These are phyloP conservation scores for Atrina japonica DNA, from an alignment of 2,888 invertebrate species.

Conservation along the genomic window DNA sequence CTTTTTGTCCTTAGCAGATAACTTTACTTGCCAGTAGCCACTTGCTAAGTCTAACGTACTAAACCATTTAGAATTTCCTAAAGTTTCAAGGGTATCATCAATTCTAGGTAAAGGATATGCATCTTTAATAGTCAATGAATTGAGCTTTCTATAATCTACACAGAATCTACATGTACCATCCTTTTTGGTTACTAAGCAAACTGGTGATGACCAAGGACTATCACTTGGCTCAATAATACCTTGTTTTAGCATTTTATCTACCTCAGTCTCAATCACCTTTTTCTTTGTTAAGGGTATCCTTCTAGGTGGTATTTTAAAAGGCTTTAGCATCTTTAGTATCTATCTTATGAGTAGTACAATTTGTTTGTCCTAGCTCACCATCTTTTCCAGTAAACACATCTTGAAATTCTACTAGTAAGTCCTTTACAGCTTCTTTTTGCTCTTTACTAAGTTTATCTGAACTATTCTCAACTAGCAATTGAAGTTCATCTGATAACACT, in stretches of 20 bases:
- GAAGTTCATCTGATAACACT: background rate
- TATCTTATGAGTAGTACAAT: slow-evolving; percentile 30
- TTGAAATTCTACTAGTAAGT: slow-evolving; percentile 17
- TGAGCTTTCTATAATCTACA: slow-evolving; percentile 2
- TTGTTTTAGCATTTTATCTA: slow-evolving; percentile 29
- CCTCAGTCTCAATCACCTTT: slow-evolving; percentile 16
- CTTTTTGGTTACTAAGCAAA: slow-evolving; percentile 26
- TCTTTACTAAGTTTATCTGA: too few species aligned
- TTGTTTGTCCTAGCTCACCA: slow-evolving; percentile 33
- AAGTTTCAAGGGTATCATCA: slow-evolving; percentile 25
- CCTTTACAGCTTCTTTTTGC: slow-evolving; percentile 8
- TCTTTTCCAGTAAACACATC: slow-evolving; percentile 29
- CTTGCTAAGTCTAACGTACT: slow-evolving; percentile 26
- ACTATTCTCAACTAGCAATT: too few species aligned
- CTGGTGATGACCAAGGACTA: too few species aligned
- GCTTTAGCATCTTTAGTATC: slow-evolving; percentile 26
- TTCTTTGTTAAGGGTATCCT: slow-evolving; percentile 12
- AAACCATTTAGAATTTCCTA: slow-evolving; percentile 22
- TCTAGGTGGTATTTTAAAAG: slow-evolving; percentile 38
- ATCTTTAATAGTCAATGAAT: too few species aligned
- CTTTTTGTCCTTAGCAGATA: too few species aligned
- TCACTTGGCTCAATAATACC: too few species aligned
- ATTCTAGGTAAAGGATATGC: slow-evolving; percentile 25
- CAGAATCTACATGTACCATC: slow-evolving; percentile 15
- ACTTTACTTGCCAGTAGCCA: slow-evolving; percentile 29